Base-by-base conservation (phyloP, 2,113 vertebrate species). In the Xiphophorus hellerii region DNA sequence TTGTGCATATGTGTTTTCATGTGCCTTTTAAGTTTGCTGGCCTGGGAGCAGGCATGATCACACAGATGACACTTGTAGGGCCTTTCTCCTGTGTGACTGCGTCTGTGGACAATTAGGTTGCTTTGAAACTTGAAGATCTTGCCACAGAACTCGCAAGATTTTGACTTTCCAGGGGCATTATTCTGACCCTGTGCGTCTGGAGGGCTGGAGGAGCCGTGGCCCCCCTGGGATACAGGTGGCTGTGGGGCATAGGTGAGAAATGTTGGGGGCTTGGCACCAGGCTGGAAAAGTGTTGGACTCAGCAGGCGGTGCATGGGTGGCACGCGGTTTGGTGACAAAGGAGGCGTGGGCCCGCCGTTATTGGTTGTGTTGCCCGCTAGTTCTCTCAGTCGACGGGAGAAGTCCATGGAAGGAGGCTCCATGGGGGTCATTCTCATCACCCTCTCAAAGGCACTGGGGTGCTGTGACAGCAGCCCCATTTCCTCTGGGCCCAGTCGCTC, bases 1-100 rank as follows among this genome's bases (percentile, higher is more conserved):
- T 98, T 97, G 95, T 99, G 97, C 96, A 98, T 97, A 94, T 99
- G 98, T 0, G 98, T 99, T 95, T 99, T 99, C 98, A 99, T 99
- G 95, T 99, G 98, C 87, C 98, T 96, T 93, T 99, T 99, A 76
- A 99, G 96, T 92, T 99, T 99, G 96, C 97, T 99, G 90, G 98
- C 98, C 93, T 99, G 98, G 76, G 98, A 99, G 91, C 98, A 99
- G 84, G 98, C 98, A 0, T 99, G 98, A 88, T 99, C 98, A 87
- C 98, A 99, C 88, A 99, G 95, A 91, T 98, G 98, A 90, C 98
- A 99, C 91, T 99, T 99, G 93, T 99, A 99, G 80, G 98, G 98
- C 93, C 98, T 96, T 93, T 99, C 98, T 64, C 98, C 98, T 6
- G 98, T 99, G 93, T 99, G 98, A 91, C 98, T 99, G 83, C 98